Base-by-base conservation (phyloP, 2,113 vertebrate genomes). In the Camelus dromedarius region DNA sequence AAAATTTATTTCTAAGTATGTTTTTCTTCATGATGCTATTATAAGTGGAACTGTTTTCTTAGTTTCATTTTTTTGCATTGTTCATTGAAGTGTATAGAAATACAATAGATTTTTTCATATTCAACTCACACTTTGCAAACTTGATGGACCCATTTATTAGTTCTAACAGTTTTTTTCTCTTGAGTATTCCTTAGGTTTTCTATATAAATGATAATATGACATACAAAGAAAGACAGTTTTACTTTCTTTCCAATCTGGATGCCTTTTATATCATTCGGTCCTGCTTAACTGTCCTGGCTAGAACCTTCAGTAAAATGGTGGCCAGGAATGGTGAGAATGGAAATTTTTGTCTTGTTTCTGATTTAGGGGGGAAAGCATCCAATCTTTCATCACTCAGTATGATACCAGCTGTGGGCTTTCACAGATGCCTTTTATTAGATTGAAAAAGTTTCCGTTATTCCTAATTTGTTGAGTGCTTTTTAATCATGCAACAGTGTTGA, bases 31-130 rank as follows among this genome's bases (percentile, higher is more conserved):
- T 69, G 30, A 70, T 91, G 46, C 8, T 91, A 18, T 38, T n/a
- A 3, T 66, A 88, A 58, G 28, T 9, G n/a, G 28, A 76, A 75
- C 58, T 94, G 30, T 56, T 93, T 95, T 76, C 30, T 72, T 26
- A 75, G 69, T 62, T 72, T 82, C 22, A 56, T 77, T 93, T 92
- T 85, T 92, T 85, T 46, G 70, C 38, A 80, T 85, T 97, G 15
- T 42, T 91, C 8, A 56, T 46, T 83, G 20, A 88, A 20, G 28
- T 60, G 16, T 69, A 56, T 16, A 93, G 54, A 93, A 52, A 20
- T n/a, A 24, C 14, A 80, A n/a, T 35, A 52, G 60, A 77, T 75
- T 76, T 95, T 86, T 85, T 52, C 26, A 58, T 24, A n/a, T 18
- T 90, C 18, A 56, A 50, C 12, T 64, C 50, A 56, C 28, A 46